phyloP scores from a whole-genome alignment of 2,797 vertebrate species.

The Aselliscus stoliczkanus region DNA sequence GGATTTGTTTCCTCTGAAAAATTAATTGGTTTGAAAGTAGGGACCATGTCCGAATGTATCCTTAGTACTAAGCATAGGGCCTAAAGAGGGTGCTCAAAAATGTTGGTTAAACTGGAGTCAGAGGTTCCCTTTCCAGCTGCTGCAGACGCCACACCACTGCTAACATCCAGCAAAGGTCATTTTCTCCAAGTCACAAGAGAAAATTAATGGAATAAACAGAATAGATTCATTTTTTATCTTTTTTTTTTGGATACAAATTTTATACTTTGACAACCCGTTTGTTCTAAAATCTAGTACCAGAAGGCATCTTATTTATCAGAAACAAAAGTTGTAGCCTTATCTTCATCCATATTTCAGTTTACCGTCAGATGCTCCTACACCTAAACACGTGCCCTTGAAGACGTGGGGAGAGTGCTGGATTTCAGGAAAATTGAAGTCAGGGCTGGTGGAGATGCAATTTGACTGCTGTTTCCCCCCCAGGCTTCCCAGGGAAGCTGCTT shows the following conservation, averaged over 20 bases:
- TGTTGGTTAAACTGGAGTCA: neutral
- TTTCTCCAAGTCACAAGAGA: neutral
- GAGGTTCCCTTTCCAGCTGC: neutral
- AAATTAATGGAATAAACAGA: neutral
- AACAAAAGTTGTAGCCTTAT: neutral
- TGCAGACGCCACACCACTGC: neutral
- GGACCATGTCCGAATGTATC: neutral
- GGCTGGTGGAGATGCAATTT: neutral
- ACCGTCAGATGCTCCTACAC: neutral
- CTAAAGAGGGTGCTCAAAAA: neutral
- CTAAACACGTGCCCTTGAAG: neutral
- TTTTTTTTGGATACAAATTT: neutral
- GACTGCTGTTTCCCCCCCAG: neutral
- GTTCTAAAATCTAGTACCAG: slow-evolving; percentile 26
- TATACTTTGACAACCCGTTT: slow-evolving; percentile 35
- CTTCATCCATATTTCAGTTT: slow-evolving; percentile 51
- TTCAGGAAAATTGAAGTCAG: slow-evolving; percentile 28
- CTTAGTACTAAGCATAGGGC: neutral
- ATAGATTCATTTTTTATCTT: slow-evolving; percentile 10
- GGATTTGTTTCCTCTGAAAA: neutral
- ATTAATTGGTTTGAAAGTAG: neutral
- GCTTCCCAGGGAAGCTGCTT: neutral
- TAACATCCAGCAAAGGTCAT: neutral
- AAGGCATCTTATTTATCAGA: slow-evolving; percentile 55
- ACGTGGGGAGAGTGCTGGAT: neutral